phyloP scores from a whole-genome alignment of 2,797 vertebrate genomes.

The Darevskia mixta region DNA sequence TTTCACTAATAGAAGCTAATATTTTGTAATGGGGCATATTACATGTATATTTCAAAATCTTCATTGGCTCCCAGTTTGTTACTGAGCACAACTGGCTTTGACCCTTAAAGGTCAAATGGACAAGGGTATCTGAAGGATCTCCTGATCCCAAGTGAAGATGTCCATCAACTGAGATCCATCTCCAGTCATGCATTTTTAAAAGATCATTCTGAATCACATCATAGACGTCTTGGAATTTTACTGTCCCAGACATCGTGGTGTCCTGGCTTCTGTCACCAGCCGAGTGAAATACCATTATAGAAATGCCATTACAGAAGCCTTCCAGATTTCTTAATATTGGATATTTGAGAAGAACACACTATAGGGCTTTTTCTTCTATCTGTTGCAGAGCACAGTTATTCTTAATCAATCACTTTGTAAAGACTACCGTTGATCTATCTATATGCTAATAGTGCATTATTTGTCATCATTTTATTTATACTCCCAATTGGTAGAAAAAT shows the following conservation, averaged over 20 bases:
- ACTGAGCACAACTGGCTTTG: neutral
- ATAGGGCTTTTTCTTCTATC: neutral
- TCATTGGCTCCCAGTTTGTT: too few species aligned
- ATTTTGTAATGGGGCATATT: neutral
- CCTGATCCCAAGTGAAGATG: neutral
- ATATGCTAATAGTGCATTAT: neutral
- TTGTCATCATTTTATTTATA: slow-evolving; percentile 1
- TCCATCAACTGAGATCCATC: neutral
- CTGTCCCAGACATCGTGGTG: neutral
- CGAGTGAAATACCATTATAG: too few species aligned
- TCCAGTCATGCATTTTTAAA: neutral
- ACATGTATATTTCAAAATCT: neutral
- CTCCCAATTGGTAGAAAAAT: neutral
- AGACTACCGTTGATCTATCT: neutral
- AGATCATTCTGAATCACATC: neutral
- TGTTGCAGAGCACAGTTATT: neutral
- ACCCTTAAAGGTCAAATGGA: neutral
- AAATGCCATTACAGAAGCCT: neutral
- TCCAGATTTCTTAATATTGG: neutral
- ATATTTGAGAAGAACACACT: neutral
- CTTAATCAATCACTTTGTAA: neutral
- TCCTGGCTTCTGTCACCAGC: neutral
- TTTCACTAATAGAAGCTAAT: neutral
- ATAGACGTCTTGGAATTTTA: neutral
- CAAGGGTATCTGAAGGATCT: neutral